Conservation (phyloP, 2,797 vertebrate species). For the Sus cebifrons region DNA sequence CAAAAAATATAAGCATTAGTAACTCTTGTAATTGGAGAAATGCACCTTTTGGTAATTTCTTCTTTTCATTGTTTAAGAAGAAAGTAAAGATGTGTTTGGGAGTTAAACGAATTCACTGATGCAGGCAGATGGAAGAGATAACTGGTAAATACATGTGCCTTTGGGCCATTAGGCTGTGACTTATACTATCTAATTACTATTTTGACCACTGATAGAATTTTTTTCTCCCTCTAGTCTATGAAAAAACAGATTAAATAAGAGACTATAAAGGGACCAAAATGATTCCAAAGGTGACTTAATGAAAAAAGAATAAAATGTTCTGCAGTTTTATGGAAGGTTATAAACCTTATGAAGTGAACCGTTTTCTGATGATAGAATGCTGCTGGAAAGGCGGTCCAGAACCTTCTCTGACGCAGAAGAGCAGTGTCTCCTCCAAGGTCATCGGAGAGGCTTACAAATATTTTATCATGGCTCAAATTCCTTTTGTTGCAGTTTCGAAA, state of each 20-base stretch:
- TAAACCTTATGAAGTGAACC: constrained; percentile 85
- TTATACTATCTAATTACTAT: constrained; percentile 80
- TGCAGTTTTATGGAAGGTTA: constrained; percentile 81
- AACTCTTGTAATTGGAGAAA: constrained; percentile 55
- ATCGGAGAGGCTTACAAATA: constrained; percentile 28
- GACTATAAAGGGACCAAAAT: constrained; percentile 83
- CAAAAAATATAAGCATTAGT: constrained; percentile 68
- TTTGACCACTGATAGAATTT: constrained; percentile 84
- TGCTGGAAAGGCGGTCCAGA: constrained; percentile 22
- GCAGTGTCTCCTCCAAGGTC: constrained; percentile 64
- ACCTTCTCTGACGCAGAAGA: constrained; percentile 59
- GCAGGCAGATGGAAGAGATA: constrained; percentile 64
- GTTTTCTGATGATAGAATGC: constrained; percentile 83
- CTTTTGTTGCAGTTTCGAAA: constrained; percentile 39
- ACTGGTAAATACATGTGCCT: constrained; percentile 76
- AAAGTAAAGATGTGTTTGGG: constrained; percentile 66
- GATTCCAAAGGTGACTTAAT: constrained; percentile 84
- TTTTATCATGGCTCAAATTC: neutral
- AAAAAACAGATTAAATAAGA: constrained; percentile 85
- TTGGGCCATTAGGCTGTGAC: constrained; percentile 75
- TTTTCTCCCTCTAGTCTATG: constrained; percentile 72
- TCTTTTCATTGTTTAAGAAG: constrained; percentile 66
- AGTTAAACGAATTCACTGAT: constrained; percentile 73
- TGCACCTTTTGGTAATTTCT: constrained; percentile 61
- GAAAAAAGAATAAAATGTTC: constrained; percentile 84